Conservation (phyloP, 1,140 invertebrate species). For the Chironomus tepperi region DNA sequence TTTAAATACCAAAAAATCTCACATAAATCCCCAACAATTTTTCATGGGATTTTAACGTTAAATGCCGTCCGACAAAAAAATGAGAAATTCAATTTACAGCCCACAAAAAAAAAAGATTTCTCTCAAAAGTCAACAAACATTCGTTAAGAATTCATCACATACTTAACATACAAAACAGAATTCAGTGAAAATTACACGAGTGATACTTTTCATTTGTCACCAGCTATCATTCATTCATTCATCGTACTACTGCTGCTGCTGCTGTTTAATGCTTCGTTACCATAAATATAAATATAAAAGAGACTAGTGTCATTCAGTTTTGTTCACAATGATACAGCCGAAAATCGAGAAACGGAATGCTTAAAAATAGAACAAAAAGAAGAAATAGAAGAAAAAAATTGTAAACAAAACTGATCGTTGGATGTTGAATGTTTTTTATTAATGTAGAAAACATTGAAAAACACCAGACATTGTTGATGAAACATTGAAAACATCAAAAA, state of each 20-base stretch:
- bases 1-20: too few relatives aligned
- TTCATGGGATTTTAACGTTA: too few relatives aligned
- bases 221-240: neutral
- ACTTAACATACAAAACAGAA: neutral
- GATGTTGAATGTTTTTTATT: neutral
- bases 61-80: too few relatives aligned
- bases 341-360: neutral
- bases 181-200: neutral
- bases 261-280: too few relatives aligned
- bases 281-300: too few relatives aligned
- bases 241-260: neutral
- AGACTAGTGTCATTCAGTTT: too few relatives aligned
- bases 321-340: neutral
- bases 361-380: too few relatives aligned
- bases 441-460: neutral
- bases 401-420: too few relatives aligned
- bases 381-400: too few relatives aligned
- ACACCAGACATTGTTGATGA: neutral
- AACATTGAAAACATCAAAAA: neutral
- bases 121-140: neutral
- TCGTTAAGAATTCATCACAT: slow-evolving; percentile 1
- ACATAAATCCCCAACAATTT: too few relatives aligned
- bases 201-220: slow-evolving; percentile 2
- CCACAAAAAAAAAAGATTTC: too few relatives aligned
- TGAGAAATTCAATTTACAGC: too few relatives aligned